A percentile compares a stretch with the other conserved stretches of the same genome.
Conservation (phyloP, 2,797 vertebrate genomes). For the Brachyalestes nurse region DNA sequence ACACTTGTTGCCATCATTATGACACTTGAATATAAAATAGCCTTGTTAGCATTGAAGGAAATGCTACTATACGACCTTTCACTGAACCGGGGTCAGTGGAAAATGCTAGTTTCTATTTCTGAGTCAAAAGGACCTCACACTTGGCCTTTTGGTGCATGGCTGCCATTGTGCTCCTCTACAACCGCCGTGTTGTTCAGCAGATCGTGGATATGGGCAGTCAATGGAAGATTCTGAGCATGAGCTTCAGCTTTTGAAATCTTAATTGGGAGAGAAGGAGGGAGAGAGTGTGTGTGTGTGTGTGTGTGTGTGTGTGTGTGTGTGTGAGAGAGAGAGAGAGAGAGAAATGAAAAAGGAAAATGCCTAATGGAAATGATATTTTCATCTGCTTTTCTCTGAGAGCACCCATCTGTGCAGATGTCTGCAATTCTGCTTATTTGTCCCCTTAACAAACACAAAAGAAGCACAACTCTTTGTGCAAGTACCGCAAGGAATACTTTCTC, state of each 20-base stretch:
- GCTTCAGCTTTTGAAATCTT: conserved; percentile 12
- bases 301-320: no score
- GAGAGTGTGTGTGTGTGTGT: no score
- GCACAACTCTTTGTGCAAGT: conserved; percentile 11
- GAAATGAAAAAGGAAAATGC: conserved; percentile 9
- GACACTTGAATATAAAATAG: conserved; percentile 46
- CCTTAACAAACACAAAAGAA: conserved; percentile 8
- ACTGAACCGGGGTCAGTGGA: conserved; percentile 18
- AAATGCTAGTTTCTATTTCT: conserved; percentile 37
- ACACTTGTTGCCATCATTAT: conserved; percentile 46
- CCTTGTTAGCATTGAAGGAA: conserved; percentile 46
- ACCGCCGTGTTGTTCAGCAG: conserved; percentile 26
- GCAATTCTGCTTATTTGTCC: conserved; percentile 27
- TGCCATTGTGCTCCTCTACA: conserved; percentile 15
- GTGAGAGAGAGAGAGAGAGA: neutral
- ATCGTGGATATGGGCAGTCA: conserved; percentile 13
- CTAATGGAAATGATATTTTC: conserved; percentile 22
- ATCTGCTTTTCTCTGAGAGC: conserved; percentile 21
- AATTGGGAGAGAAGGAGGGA: conserved; percentile 21
- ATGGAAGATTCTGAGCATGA: conserved; percentile 11
- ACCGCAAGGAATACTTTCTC: conserved; percentile 10
- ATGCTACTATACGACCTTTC: conserved; percentile 40
- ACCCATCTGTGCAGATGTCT: conserved; percentile 37
- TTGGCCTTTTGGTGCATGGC: conserved; percentile 14
- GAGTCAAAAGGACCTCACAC: conserved; percentile 29